phyloP scores from a whole-genome alignment of 2,797 vertebrate species.

The Argentina silus region DNA sequence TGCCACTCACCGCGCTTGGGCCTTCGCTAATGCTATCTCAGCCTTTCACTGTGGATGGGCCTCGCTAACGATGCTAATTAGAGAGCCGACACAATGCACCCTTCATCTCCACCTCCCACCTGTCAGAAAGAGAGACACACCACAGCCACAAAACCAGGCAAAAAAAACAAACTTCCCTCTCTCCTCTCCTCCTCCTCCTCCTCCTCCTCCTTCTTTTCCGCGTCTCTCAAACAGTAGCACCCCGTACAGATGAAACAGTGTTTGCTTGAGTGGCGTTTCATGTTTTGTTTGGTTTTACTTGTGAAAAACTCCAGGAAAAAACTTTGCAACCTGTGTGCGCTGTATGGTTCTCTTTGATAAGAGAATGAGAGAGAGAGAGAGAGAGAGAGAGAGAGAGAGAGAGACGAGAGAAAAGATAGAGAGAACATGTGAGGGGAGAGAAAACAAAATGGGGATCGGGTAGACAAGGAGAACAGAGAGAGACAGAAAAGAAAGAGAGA shows the following conservation, averaged over 20 bases:
- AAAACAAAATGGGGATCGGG: background rate
- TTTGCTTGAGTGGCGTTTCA: slow-evolving; percentile 63
- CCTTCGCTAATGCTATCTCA: slow-evolving; percentile 65
- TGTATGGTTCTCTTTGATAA: slow-evolving; percentile 31
- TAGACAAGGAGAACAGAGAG: slow-evolving; percentile 1
- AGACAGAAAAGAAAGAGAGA: background rate
- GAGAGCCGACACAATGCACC: slow-evolving; percentile 71
- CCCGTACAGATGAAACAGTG: slow-evolving; percentile 24
- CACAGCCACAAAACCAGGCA: slow-evolving; percentile 63
- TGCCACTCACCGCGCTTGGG: slow-evolving; percentile 61
- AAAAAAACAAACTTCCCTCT: slow-evolving; percentile 68
- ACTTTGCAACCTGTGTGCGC: slow-evolving; percentile 62
- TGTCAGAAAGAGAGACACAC: slow-evolving; percentile 66
- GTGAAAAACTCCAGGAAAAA: slow-evolving; percentile 71
- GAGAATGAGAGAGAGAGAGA: too few species aligned
- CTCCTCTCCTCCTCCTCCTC: slow-evolving; percentile 49
- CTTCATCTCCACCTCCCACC: slow-evolving; percentile 76
- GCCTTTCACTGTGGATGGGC: slow-evolving; percentile 68
- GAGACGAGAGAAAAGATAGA: background rate
- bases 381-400: background rate
- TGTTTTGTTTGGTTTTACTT: slow-evolving; percentile 73
- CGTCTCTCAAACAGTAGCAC: slow-evolving; percentile 32
- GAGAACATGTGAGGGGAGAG: background rate
- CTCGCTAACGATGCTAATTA: slow-evolving; percentile 80
- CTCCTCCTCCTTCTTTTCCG: slow-evolving; percentile 24